Percentiles rank a stretch among this genome's conserved stretches.
phyloP scores from a whole-genome alignment of 2,797 vertebrate genomes.

The Chelidonichthys spinosus region DNA sequence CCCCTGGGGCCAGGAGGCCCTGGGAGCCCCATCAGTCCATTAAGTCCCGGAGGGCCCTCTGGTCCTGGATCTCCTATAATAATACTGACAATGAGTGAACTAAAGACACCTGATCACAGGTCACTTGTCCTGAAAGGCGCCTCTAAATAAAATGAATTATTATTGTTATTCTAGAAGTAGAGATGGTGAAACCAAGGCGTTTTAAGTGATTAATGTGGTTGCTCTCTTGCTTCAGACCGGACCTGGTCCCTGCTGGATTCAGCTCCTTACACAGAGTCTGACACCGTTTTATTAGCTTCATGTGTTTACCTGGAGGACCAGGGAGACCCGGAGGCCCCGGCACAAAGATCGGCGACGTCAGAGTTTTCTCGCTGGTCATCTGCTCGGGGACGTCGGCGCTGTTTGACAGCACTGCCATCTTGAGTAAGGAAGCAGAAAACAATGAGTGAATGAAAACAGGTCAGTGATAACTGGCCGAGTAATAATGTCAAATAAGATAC shows the following conservation, averaged over 20 bases:
- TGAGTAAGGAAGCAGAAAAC: constrained; percentile 36
- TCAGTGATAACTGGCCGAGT: constrained; percentile 3
- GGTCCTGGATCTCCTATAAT: constrained; percentile 89
- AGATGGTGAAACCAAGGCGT: too few relatives aligned
- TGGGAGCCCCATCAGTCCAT: constrained; percentile 86
- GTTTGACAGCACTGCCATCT: constrained; percentile 93
- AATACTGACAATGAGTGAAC: constrained; percentile 36
- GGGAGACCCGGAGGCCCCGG: constrained; percentile 92
- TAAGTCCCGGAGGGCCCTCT: constrained; percentile 87
- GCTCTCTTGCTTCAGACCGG: not conserved
- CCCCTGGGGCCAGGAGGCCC: constrained; percentile 93
- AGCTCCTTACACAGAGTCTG: constrained; percentile 8
- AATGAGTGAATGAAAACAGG: not conserved
- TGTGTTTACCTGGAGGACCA: constrained; percentile 89
- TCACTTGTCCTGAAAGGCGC: too few relatives aligned
- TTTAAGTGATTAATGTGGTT: too few relatives aligned
- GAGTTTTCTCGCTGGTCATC: constrained; percentile 89
- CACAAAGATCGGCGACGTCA: constrained; percentile 87
- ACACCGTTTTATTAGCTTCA: constrained; percentile 16
- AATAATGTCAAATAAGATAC: constrained; percentile 10
- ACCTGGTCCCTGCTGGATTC: constrained; percentile 1
- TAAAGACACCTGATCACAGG: constrained; percentile 6
- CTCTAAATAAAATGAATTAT: too few relatives aligned
- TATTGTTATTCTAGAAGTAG: too few relatives aligned
- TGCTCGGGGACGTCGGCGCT: constrained; percentile 91